These are phyloP conservation scores for Epizoanthus rinbou DNA, from an alignment of 92 coral and sea anemone genomes.

Conservation along the genomic window DNA sequence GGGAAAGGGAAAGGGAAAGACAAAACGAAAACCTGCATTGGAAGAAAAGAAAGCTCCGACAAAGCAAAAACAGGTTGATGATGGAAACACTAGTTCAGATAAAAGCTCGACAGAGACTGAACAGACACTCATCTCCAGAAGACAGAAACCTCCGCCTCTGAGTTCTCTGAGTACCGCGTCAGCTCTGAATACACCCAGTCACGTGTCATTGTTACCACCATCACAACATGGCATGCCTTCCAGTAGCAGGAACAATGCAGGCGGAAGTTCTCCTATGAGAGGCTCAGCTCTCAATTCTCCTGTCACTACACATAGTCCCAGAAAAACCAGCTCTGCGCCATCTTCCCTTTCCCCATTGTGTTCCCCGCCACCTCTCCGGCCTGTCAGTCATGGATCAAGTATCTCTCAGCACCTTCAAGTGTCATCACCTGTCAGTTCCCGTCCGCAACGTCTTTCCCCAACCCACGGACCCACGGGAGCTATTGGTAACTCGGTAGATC, in stretches of 20 bases:
- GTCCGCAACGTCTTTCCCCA: slow-evolving; percentile 13
- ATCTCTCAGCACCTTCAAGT: neutral
- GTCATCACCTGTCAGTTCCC: slow-evolving; percentile 1
- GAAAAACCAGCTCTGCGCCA: neutral
- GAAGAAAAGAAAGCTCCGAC: slow-evolving; percentile 2
- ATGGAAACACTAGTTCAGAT: neutral
- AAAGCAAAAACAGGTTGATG: neutral
- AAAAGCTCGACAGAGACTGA: neutral
- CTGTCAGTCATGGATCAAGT: neutral
- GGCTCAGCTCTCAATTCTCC: too few species aligned
- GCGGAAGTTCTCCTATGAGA: neutral
- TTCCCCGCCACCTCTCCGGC: slow-evolving; percentile 8
- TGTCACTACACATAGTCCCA: too few species aligned
- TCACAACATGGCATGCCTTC: slow-evolving; percentile 5
- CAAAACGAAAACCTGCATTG: slow-evolving; percentile 16
- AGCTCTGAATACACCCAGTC: slow-evolving; percentile 11
- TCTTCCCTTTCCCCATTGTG: slow-evolving; percentile 1
- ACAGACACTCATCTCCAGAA: neutral
- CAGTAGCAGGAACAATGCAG: neutral
- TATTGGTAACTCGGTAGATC: slow-evolving; percentile 8
- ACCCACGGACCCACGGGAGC: neutral
- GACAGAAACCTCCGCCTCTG: neutral
- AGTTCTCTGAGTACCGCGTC: neutral
- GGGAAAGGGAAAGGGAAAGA: neutral
- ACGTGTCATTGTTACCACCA: neutral